phyloP scores from a whole-genome alignment of 2,888 invertebrate genomes.

The Marronus borbonicus region DNA sequence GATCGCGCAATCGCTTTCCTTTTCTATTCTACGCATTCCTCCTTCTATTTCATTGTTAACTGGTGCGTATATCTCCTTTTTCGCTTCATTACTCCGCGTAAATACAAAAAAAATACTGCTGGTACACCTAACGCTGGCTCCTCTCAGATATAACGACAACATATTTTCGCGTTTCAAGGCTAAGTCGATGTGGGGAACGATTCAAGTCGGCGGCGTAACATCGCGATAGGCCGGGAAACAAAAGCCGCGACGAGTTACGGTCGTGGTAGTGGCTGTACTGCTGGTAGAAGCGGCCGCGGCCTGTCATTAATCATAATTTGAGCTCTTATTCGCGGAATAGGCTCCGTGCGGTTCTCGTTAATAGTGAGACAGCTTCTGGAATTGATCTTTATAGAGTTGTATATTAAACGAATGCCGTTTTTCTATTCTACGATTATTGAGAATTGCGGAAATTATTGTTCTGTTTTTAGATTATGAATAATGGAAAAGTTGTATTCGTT shows the following conservation, averaged over 20 bases:
- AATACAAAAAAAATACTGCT: too few relatives aligned
- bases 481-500: too few relatives aligned
- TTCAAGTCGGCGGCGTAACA: not conserved
- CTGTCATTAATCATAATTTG: conserved; percentile 29
- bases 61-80: too few relatives aligned
- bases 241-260: not conserved
- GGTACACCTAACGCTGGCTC: too few relatives aligned
- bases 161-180: conserved; percentile 12
- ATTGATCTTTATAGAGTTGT: not conserved
- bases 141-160: not conserved
- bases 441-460: too few relatives aligned
- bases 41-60: not conserved
- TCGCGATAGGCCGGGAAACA: not conserved
- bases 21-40: not conserved
- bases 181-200: not conserved
- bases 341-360: not conserved
- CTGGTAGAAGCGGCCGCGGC: not conserved
- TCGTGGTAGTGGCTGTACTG: not conserved
- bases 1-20: not conserved
- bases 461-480: too few relatives aligned
- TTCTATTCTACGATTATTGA: too few relatives aligned
- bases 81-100: too few relatives aligned
- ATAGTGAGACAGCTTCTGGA: not conserved
- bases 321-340: conserved; percentile 21
- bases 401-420: too few relatives aligned